Evolutionary conservation across 2,888 invertebrate species (phyloP).

Genomic region (Xanthia icteritia): DNA sequence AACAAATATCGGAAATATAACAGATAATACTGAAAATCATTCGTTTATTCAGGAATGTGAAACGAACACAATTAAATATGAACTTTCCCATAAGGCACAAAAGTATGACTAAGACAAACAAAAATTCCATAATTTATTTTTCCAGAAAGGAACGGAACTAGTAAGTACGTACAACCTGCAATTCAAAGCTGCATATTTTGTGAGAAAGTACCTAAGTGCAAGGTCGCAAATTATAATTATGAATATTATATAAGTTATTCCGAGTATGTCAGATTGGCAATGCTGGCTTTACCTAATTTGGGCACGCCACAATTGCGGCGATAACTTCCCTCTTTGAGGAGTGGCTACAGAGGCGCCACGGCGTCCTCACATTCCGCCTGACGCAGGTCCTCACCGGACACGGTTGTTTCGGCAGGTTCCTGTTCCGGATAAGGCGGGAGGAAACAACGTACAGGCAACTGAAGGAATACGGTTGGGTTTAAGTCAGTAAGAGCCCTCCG

Average conservation of each 20-base stretch:
- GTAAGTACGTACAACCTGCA: constrained; percentile 5
- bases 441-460: too few relatives aligned
- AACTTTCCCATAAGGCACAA: neutral
- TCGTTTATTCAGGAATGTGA: neutral
- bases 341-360: too few relatives aligned
- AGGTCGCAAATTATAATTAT: constrained; percentile 32
- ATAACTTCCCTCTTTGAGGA: too few relatives aligned
- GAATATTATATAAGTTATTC: constrained; percentile 23
- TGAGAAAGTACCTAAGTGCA: constrained; percentile 44
- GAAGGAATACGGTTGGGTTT: too few relatives aligned
- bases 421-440: too few relatives aligned
- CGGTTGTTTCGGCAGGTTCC: too few relatives aligned
- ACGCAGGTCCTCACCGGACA: too few relatives aligned
- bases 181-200: constrained; percentile 41
- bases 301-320: too few relatives aligned
- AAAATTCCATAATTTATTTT: constrained; percentile 9
- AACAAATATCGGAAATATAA: neutral
- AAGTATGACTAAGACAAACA: constrained; percentile 1
- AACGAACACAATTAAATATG: neutral
- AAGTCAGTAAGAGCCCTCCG: too few relatives aligned
- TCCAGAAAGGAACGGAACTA: constrained; percentile 34
- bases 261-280: constrained; percentile 16
- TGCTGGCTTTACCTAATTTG: constrained; percentile 10
- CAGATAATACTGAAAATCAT: neutral
- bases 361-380: too few relatives aligned